Evolutionary conservation across 2,888 invertebrate genomes (phyloP).

Genomic region (Plagodis pulveraria): DNA sequence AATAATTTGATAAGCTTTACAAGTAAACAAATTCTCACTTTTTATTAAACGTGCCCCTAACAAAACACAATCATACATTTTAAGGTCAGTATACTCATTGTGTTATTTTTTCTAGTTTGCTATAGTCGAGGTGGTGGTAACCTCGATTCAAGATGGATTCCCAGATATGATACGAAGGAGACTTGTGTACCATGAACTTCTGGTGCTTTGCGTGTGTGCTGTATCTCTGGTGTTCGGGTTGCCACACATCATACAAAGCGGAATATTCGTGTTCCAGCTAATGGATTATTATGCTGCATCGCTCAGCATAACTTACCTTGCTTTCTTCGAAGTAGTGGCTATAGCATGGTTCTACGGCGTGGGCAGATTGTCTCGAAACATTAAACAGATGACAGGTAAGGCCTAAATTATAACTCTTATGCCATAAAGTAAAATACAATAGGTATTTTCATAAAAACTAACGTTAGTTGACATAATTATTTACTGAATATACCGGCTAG

Average conservation of each 20-base stretch:
- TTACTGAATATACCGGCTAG: too few relatives aligned
- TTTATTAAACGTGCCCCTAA: too few relatives aligned
- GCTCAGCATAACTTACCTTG: conserved; percentile 95
- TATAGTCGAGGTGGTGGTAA: conserved; percentile 96
- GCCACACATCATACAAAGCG: conserved; percentile 95
- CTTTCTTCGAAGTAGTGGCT: conserved; percentile 96
- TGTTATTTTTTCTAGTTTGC: conserved; percentile 90
- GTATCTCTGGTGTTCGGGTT: conserved; percentile 93
- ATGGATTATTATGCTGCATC: conserved; percentile 98
- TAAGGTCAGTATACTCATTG: too few relatives aligned
- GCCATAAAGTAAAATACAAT: too few relatives aligned
- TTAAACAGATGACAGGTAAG: conserved; percentile 95
- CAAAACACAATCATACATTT: too few relatives aligned
- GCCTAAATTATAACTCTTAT: too few relatives aligned
- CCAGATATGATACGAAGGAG: conserved; percentile 93
- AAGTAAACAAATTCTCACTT: too few relatives aligned
- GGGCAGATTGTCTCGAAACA: conserved; percentile 90
- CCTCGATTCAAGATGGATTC: conserved; percentile 97
- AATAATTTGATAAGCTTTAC: too few relatives aligned
- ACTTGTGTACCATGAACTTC: conserved; percentile 93
- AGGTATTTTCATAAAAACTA: too few relatives aligned
- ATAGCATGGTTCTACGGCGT: conserved; percentile 97
- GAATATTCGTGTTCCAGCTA: conserved; percentile 95
- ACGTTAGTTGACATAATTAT: too few relatives aligned
- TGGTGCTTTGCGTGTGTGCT: conserved; percentile 93